phyloP scores from a whole-genome alignment of 2,888 invertebrate genomes.

The Herminia tarsipennalis region DNA sequence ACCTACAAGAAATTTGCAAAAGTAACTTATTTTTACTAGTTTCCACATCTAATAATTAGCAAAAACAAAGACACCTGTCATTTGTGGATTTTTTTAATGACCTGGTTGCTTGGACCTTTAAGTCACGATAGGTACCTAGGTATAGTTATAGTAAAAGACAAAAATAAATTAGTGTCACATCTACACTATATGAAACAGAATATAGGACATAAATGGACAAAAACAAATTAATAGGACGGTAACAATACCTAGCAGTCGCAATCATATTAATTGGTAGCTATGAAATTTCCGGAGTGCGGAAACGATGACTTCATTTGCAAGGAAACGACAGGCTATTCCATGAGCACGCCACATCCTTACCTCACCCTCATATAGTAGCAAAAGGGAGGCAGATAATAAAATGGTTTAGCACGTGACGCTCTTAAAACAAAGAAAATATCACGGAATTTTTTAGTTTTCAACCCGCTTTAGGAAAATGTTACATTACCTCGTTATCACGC shows the following conservation, averaged over 20 bases:
- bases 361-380: constrained; percentile 17
- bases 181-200: too few species aligned
- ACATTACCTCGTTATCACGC: constrained; percentile 24
- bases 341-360: constrained; percentile 44
- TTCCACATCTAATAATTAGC: too few species aligned
- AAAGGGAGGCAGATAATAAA: constrained; percentile 67
- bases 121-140: too few species aligned
- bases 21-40: too few species aligned
- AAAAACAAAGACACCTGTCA: too few species aligned
- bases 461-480: constrained; percentile 43
- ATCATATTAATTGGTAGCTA: constrained; percentile 25
- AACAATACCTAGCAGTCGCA: constrained; percentile 6
- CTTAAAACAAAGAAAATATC: constrained; percentile 69
- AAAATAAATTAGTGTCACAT: too few species aligned
- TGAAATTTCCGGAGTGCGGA: constrained; percentile 45
- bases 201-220: too few species aligned
- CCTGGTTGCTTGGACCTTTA: too few species aligned
- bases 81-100: too few species aligned
- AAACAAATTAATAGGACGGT: constrained; percentile 5
- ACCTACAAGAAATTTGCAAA: too few species aligned
- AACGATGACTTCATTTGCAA: constrained; percentile 66
- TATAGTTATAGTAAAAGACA: too few species aligned
- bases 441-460: constrained; percentile 54
- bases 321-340: constrained; percentile 52
- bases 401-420: constrained; percentile 75